Evolutionary conservation across 2,113 vertebrate species (phyloP), one percentile per base, ranked within the genome.

Genomic region (Ictidomys tridecemlineatus): DNA sequence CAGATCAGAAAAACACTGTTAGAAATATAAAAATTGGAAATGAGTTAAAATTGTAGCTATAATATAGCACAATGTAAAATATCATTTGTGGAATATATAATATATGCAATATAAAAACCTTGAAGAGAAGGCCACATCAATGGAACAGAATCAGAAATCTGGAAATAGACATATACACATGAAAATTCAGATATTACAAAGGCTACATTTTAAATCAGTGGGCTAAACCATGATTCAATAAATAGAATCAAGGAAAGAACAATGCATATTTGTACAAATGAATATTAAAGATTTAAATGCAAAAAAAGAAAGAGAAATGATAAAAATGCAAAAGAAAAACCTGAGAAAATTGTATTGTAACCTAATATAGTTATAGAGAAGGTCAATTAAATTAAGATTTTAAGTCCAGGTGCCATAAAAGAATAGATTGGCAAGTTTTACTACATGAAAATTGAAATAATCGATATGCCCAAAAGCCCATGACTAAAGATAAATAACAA

Each of bases 11-110:
- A n/a, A 86, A 76, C 1, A 69, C 20, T 56, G 70, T 37, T 56
- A 58, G 8, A 70, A 90, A 34, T 91, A 85, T 37, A 90, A 16
- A 95, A 69, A 9, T 76, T 48, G 32, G 12, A 87, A 91, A 91
- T 28, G 69, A 61, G 58, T 8, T 77, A 9, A 86, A 69, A 70
- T 37, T 76, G 69, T 34, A 76, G 67, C 8, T 69, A 42, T 53
- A 61, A 61, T 3, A 61, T 61, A 61, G 12, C 12, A 61, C 20
- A 24, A 61, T 61, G 4, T 24, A 22, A 24, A 61, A 61, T 61
- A 61, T 61, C 17, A 56, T 61, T 61, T 61, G 58, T 61, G 8
- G 24, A 61, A 26, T 61, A 61, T 61, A 61, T 61, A 61, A 61
- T 26, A 61, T 61, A 26, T 10, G 9, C 8, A 26, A 61, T 61